A percentile compares a stretch with the other conserved stretches of the same genome.
phyloP scores from a whole-genome alignment of 2,888 invertebrate species.

The Mythimna lalbum region DNA sequence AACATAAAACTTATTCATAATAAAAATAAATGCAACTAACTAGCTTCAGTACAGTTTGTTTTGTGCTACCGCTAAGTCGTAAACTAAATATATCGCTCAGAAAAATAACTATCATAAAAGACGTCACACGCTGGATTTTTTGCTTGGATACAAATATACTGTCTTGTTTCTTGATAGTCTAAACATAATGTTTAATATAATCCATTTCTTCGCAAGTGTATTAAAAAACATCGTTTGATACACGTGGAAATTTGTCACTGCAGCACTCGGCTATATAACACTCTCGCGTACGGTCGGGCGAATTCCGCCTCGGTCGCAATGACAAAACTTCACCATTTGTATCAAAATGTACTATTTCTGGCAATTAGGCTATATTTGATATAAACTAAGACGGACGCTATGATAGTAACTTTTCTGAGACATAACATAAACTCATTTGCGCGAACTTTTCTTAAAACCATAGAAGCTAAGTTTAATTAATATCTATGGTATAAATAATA shows the following conservation, averaged over 20 bases:
- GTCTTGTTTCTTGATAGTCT: background rate
- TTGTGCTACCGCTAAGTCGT: background rate
- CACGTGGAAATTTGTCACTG: too few species aligned
- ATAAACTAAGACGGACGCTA: background rate
- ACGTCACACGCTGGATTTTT: background rate
- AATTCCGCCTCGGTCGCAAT: too few species aligned
- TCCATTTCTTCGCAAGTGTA: too few species aligned
- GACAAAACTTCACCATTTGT: background rate
- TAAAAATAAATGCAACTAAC: slow-evolving; percentile 28
- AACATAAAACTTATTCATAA: background rate
- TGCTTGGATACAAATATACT: background rate
- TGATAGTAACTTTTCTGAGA: background rate
- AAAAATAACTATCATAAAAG: slow-evolving; percentile 8
- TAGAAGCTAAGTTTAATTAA: background rate
- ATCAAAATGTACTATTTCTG: background rate
- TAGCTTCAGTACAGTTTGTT: background rate
- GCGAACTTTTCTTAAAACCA: background rate
- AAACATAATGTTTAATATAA: background rate
- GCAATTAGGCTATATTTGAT: background rate
- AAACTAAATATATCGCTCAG: background rate
- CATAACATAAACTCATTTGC: background rate
- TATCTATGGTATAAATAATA: background rate
- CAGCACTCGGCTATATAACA: too few species aligned
- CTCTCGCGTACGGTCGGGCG: too few species aligned
- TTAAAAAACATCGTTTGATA: too few species aligned